Conservation (phyloP, 2,888 invertebrate genomes). For the Coronaproctus castanopsis region DNA sequence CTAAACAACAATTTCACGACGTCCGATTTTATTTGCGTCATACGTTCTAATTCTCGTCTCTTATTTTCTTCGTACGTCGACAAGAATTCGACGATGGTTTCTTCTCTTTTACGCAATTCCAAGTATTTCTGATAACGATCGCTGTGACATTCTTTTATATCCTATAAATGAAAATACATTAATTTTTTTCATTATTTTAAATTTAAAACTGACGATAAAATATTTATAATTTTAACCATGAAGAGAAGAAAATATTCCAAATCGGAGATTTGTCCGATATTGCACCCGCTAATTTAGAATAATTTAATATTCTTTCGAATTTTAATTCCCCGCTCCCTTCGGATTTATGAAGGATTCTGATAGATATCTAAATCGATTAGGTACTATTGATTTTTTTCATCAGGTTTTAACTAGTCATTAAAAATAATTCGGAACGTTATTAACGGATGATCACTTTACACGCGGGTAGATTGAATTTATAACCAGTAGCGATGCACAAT, state of each 20-base stretch:
- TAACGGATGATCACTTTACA: too few relatives aligned
- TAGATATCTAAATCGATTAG: too few relatives aligned
- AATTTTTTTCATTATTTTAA: background rate
- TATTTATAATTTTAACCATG: background rate
- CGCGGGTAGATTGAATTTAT: too few relatives aligned
- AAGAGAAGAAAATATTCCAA: background rate
- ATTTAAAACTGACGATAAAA: background rate
- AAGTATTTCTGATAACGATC: slow-evolving; percentile 60
- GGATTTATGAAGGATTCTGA: too few relatives aligned
- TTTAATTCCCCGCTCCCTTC: too few relatives aligned
- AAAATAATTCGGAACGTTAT: too few relatives aligned
- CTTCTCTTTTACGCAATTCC: slow-evolving; percentile 57
- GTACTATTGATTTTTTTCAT: too few relatives aligned
- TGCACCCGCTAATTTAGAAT: too few relatives aligned
- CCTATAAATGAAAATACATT: slow-evolving; percentile 26
- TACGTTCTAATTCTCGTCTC: slow-evolving; percentile 39
- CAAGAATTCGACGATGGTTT: slow-evolving; percentile 59
- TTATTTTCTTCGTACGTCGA: slow-evolving; percentile 40
- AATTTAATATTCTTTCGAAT: too few relatives aligned
- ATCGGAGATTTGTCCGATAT: background rate
- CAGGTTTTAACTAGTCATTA: too few relatives aligned
- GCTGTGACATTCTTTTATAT: slow-evolving; percentile 45
- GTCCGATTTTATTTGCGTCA: slow-evolving; percentile 38
- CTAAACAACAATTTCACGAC: slow-evolving; percentile 43
- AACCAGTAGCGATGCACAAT: too few relatives aligned